phyloP scores from a whole-genome alignment of 2,797 vertebrate species.

The Dipus sagitta region DNA sequence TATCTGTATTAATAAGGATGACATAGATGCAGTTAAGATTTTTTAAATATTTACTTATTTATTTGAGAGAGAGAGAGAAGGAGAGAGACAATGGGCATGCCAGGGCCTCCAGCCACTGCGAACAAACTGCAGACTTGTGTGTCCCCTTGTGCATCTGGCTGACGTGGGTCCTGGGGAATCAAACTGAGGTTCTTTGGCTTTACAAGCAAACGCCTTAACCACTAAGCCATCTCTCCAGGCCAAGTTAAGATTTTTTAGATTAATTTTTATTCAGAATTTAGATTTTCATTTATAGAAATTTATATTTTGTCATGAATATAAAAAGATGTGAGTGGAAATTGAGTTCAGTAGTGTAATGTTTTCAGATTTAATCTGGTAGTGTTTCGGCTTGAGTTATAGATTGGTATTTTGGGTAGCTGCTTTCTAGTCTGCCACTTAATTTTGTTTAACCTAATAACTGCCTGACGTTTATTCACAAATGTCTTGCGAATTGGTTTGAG shows the following conservation, averaged over 20 bases:
- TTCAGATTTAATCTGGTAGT: constrained; percentile 50
- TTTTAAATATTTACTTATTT: no score
- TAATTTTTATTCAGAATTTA: neutral
- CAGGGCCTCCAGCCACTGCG: no score
- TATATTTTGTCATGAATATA: neutral
- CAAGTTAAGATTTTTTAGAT: neutral
- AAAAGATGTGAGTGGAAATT: constrained; percentile 12
- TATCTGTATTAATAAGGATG: neutral
- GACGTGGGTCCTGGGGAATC: no score
- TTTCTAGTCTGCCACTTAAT: constrained; percentile 32
- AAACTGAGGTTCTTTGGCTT: no score
- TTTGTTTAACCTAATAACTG: constrained; percentile 53
- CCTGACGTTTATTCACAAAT: neutral
- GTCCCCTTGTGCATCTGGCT: no score
- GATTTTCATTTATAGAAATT: neutral
- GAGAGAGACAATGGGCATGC: no score
- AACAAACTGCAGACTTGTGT: no score
- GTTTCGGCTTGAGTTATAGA: constrained; percentile 3
- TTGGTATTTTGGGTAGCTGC: neutral
- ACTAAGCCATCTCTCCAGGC: no score
- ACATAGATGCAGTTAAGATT: neutral
- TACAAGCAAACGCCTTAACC: no score
- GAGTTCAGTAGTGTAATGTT: neutral
- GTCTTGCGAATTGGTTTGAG: constrained; percentile 49
- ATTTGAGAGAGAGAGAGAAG: no score